Percentiles rank a stretch among this genome's conserved stretches.
These are phyloP conservation scores for Hylaeus anthracinus DNA, from an alignment of 1,140 invertebrate species.

Conservation along the genomic window DNA sequence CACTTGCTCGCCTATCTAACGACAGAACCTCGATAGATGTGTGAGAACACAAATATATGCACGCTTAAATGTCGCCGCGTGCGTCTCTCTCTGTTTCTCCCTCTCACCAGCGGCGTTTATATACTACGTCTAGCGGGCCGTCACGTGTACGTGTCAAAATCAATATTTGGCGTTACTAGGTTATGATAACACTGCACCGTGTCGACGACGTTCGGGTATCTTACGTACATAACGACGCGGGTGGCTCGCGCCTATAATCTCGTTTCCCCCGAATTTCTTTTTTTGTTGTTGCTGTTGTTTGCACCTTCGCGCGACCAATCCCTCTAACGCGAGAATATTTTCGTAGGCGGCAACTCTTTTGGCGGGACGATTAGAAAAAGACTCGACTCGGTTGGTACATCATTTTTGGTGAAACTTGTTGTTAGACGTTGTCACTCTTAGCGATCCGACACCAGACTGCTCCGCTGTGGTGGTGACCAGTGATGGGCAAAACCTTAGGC, in stretches of 20 bases:
- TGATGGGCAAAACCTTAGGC: too few species aligned
- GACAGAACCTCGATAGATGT: background rate
- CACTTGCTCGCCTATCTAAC: slow-evolving; percentile 11
- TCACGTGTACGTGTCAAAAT: slow-evolving; percentile 80
- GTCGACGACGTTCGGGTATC: slow-evolving; percentile 57
- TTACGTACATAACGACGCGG: slow-evolving; percentile 48
- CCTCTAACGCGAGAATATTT: background rate
- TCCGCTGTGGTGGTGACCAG: too few species aligned
- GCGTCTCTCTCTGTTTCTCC: background rate
- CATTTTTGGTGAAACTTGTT: too few species aligned
- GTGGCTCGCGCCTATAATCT: slow-evolving; percentile 7
- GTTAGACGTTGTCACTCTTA: too few species aligned
- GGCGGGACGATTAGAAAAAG: too few species aligned
- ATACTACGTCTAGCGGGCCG: slow-evolving; percentile 68
- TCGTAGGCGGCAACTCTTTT: too few species aligned
- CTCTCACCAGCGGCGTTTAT: slow-evolving; percentile 2
- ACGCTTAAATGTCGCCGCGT: slow-evolving; percentile 5
- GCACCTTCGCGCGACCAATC: background rate
- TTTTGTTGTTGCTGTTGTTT: slow-evolving; percentile 4
- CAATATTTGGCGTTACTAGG: slow-evolving; percentile 80
- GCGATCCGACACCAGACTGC: too few species aligned
- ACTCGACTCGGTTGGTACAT: too few species aligned
- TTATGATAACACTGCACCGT: slow-evolving; percentile 77
- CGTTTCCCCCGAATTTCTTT: slow-evolving; percentile 41
- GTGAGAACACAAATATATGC: slow-evolving; percentile 2